These are phyloP conservation scores for Plectropomus leopardus DNA, from an alignment of 2,113 vertebrate species.

Conservation along the genomic window DNA sequence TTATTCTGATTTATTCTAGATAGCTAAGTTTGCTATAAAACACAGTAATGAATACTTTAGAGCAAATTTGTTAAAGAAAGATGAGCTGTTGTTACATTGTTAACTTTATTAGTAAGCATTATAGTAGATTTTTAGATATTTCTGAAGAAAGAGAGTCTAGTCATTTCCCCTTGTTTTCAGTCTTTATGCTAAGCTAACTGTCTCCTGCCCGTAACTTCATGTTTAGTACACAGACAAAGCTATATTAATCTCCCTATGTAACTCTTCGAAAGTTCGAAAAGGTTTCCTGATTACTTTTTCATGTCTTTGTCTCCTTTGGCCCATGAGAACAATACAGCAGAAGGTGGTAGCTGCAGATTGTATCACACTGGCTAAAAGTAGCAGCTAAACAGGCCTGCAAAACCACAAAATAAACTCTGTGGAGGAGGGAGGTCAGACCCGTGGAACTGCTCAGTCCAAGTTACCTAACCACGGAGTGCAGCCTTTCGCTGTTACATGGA, in stretches of 20 bases:
- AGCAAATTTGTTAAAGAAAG: neutral
- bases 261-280: neutral
- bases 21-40: neutral
- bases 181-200: neutral
- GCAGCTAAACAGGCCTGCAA: constrained; percentile 56
- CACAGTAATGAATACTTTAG: neutral
- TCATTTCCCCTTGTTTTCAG: neutral
- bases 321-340: constrained; percentile 34
- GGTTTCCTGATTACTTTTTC: constrained; percentile 43
- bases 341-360: constrained; percentile 41
- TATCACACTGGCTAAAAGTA: constrained; percentile 42
- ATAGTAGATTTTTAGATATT: neutral
- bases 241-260: neutral
- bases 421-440: constrained; percentile 53
- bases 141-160: neutral
- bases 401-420: constrained; percentile 59
- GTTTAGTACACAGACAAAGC: neutral
- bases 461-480: constrained; percentile 31
- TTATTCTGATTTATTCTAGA: too few species aligned
- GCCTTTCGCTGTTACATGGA: constrained; percentile 26
- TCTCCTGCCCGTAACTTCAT: neutral
- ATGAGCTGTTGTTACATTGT: too few species aligned
- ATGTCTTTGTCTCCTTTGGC: constrained; percentile 34
- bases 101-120: neutral
- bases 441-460: constrained; percentile 38